phyloP scores from a whole-genome alignment of 1,140 invertebrate species.

The Mya arenaria region DNA sequence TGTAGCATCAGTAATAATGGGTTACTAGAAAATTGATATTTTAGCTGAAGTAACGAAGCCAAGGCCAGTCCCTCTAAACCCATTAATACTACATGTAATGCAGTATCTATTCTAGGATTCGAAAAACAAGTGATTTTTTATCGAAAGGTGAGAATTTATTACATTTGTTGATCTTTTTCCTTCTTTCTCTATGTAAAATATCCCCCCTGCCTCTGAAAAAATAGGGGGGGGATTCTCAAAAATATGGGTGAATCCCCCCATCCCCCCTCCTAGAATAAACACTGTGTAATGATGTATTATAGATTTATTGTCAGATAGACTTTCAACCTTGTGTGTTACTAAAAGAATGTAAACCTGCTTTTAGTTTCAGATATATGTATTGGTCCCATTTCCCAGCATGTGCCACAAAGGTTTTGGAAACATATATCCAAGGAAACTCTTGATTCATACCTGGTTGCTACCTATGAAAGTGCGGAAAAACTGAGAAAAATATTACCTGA shows the following conservation, averaged over 20 bases:
- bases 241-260: too few relatives aligned
- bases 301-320: constrained; percentile 41
- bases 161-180: too few relatives aligned
- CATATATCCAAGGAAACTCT: constrained; percentile 23
- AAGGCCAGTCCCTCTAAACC: constrained; percentile 44
- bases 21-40: too few relatives aligned
- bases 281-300: constrained; percentile 32
- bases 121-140: too few relatives aligned
- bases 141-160: too few relatives aligned
- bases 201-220: too few relatives aligned
- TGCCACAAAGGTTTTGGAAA: constrained; percentile 42
- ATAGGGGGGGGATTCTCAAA: too few relatives aligned
- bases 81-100: constrained; percentile 39
- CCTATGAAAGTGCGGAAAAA: constrained; percentile 42
- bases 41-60: not conserved
- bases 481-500: constrained; percentile 45
- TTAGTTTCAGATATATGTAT: constrained; percentile 40
- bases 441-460: constrained; percentile 41
- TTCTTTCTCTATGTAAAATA: too few relatives aligned
- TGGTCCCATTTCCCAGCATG: constrained; percentile 39
- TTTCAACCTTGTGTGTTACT: constrained; percentile 42
- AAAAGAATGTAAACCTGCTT: constrained; percentile 35
- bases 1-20: too few relatives aligned
- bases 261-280: too few relatives aligned
- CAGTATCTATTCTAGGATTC: too few relatives aligned